Evolutionary conservation across 1,140 invertebrate species (phyloP).

Genomic region (Eciton burchellii): DNA sequence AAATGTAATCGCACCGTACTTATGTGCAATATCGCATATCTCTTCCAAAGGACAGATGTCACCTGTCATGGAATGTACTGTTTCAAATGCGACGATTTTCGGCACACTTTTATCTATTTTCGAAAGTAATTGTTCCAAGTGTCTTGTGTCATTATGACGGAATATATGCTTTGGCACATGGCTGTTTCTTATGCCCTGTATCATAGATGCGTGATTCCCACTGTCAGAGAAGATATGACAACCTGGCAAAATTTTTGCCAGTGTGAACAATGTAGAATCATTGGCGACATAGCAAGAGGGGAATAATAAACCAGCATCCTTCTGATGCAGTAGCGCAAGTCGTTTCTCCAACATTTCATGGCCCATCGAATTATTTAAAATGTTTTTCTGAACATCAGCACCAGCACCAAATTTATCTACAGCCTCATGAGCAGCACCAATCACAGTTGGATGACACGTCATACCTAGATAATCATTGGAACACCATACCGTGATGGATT

Average conservation of each 20-base stretch:
- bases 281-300: slow-evolving; percentile 99
- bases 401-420: slow-evolving; percentile 96
- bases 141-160: slow-evolving; percentile 95
- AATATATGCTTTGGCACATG: slow-evolving; percentile 97
- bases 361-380: slow-evolving; percentile 97
- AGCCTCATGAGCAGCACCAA: slow-evolving; percentile 93
- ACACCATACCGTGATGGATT: slow-evolving; percentile 98
- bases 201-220: slow-evolving; percentile 99
- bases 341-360: slow-evolving; percentile 96
- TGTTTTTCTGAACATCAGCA: slow-evolving; percentile 98
- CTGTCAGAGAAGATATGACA: slow-evolving; percentile 99
- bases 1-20: slow-evolving; percentile 97
- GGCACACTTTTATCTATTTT: slow-evolving; percentile 91
- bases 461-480: slow-evolving; percentile 99
- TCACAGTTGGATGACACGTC: slow-evolving; percentile 96
- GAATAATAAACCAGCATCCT: slow-evolving; percentile 96
- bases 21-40: slow-evolving; percentile 95
- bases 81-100: slow-evolving; percentile 99
- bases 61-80: slow-evolving; percentile 99
- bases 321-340: slow-evolving; percentile 95
- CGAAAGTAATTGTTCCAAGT: slow-evolving; percentile 93
- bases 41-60: slow-evolving; percentile 96
- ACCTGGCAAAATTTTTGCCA: slow-evolving; percentile 94
- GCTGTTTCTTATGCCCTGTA: slow-evolving; percentile 98
- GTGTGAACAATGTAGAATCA: slow-evolving; percentile 97